Percentiles rank a stretch among this genome's conserved stretches.
Evolutionary conservation across 2,888 invertebrate genomes (phyloP).

Genomic region (Lapara coniferarum): DNA sequence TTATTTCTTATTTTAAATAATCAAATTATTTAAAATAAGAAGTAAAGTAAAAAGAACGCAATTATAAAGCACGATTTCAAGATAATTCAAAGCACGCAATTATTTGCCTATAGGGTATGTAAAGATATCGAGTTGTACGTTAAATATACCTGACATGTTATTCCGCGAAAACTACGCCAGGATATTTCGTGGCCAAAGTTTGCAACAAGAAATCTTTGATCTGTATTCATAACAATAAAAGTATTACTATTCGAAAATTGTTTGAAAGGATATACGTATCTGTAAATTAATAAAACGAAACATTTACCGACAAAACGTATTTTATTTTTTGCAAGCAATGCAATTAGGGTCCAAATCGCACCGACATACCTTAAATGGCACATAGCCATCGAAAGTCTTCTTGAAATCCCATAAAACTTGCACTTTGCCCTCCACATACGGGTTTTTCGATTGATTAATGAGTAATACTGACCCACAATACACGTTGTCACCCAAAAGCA

Average conservation of each 20-base stretch:
- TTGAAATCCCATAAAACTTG: constrained; percentile 65
- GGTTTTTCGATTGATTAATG: constrained; percentile 53
- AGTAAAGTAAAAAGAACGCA: no score
- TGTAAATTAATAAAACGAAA: background rate
- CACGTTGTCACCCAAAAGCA: constrained; percentile 59
- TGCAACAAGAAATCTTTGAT: constrained; percentile 42
- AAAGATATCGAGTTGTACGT: background rate
- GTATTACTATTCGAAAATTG: constrained; percentile 9
- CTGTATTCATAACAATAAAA: constrained; percentile 38
- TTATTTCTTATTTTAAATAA: no score
- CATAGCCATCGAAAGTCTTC: constrained; percentile 63
- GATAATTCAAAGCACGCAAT: background rate
- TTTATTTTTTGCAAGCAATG: constrained; percentile 49
- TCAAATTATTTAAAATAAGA: no score
- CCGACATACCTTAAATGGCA: constrained; percentile 60
- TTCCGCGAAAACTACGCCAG: constrained; percentile 39
- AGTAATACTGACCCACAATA: constrained; percentile 59
- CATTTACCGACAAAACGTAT: background rate
- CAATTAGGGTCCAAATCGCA: constrained; percentile 63
- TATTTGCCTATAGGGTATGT: background rate
- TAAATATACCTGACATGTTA: background rate
- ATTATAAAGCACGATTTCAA: no score
- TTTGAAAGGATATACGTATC: background rate
- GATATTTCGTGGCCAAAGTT: constrained; percentile 41
- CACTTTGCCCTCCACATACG: constrained; percentile 55